These are phyloP conservation scores for Kryptopterus vitreolus DNA, from an alignment of 2,797 vertebrate species.

Conservation along the genomic window DNA sequence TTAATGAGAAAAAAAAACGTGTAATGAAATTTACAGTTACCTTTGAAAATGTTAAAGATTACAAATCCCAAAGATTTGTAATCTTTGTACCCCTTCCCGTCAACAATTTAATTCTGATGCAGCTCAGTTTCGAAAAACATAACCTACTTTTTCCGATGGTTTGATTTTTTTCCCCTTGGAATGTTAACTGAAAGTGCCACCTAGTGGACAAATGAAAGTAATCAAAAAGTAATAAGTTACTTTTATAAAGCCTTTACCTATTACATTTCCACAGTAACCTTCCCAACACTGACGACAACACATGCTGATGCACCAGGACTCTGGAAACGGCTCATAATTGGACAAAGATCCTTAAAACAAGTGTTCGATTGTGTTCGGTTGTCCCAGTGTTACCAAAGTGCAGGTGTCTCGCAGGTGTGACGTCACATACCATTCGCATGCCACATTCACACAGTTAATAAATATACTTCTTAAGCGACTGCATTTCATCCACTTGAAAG, in stretches of 20 bases:
- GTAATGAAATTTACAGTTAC: too few species aligned
- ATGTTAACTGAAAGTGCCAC: too few species aligned
- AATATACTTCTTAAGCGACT: constrained; percentile 32
- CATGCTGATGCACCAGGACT: background rate
- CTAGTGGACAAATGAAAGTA: too few species aligned
- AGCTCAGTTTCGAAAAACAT: too few species aligned
- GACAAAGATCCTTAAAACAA: background rate
- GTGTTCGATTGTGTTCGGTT: background rate
- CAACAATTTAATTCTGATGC: too few species aligned
- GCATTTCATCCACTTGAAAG: constrained; percentile 52
- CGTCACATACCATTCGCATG: constrained; percentile 7
- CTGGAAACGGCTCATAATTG: background rate
- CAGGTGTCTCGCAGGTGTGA: background rate
- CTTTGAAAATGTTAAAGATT: too few species aligned
- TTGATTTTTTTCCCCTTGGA: too few species aligned
- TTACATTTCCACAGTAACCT: background rate
- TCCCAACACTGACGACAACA: background rate
- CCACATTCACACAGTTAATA: constrained; percentile 26
- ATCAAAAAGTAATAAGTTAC: too few species aligned
- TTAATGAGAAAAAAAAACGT: too few species aligned
- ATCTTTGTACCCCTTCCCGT: too few species aligned
- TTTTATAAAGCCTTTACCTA: background rate
- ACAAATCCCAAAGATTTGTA: too few species aligned
- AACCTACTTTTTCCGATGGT: too few species aligned
- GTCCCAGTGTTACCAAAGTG: background rate